Evolutionary conservation across 2,113 vertebrate genomes (phyloP).

Genomic region (Albula glossodonta): DNA sequence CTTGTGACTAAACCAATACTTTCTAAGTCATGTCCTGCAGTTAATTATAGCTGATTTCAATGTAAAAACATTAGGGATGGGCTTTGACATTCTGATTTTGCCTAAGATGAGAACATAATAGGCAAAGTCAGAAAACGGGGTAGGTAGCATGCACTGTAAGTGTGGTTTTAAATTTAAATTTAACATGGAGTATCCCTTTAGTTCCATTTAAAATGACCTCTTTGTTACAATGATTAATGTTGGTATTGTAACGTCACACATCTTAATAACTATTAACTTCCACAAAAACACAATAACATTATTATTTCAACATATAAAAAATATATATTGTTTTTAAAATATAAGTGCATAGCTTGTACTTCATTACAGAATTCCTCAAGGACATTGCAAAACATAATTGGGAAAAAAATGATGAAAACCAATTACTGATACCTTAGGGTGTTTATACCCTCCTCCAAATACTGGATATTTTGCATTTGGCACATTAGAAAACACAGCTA

Average conservation of each 20-base stretch:
- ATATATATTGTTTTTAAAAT: neutral
- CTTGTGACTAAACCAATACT: constrained; percentile 20
- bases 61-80: neutral
- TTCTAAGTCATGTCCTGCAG: too few relatives aligned
- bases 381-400: constrained; percentile 23
- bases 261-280: too few relatives aligned
- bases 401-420: constrained; percentile 45
- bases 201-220: constrained; percentile 68
- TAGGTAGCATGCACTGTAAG: too few relatives aligned
- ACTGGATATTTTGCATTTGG: constrained; percentile 23
- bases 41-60: too few relatives aligned
- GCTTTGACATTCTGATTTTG: constrained; percentile 68
- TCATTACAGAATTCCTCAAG: constrained; percentile 30
- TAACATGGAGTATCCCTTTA: constrained; percentile 73
- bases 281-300: too few relatives aligned
- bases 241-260: too few relatives aligned
- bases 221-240: neutral
- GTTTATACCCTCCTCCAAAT: constrained; percentile 45
- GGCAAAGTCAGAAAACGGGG: constrained; percentile 67
- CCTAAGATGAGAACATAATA: constrained; percentile 67
- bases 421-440: constrained; percentile 33
- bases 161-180: constrained; percentile 74
- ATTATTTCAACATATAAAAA: too few relatives aligned
- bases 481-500: constrained; percentile 35
- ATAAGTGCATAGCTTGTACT: neutral